Percentiles rank a stretch among this genome's conserved stretches.
phyloP scores from a whole-genome alignment of 2,797 vertebrate species.

The Alca torda region DNA sequence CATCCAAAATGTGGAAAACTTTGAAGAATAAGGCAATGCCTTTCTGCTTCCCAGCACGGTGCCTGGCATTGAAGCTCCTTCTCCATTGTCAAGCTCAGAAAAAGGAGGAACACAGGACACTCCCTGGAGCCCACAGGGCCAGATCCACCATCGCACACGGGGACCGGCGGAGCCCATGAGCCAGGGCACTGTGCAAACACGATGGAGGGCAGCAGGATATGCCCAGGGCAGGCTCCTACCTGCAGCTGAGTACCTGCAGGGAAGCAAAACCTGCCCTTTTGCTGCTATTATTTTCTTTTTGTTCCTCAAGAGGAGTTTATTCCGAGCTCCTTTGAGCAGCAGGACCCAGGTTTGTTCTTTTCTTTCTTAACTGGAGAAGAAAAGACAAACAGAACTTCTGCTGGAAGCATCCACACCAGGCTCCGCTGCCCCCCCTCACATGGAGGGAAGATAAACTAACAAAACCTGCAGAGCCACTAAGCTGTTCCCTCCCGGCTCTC shows the following conservation, averaged over 20 bases:
- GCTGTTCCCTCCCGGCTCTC: neutral
- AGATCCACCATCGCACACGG: fast-evolving
- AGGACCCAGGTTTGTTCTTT: conserved; percentile 15
- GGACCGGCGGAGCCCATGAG: neutral
- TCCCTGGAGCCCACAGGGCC: neutral
- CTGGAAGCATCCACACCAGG: neutral
- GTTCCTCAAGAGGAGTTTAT: conserved; percentile 38
- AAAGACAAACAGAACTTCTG: conserved; percentile 61
- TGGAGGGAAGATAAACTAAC: neutral
- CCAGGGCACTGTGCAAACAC: neutral
- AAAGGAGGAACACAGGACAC: neutral
- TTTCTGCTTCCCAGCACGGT: neutral
- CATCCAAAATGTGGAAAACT: neutral
- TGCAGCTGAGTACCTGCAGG: neutral
- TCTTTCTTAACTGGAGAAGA: conserved; percentile 50
- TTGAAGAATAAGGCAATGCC: neutral
- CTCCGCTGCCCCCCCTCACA: fast-evolving
- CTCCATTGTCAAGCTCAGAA: neutral
- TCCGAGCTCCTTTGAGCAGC: conserved; percentile 50
- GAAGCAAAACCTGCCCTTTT: conserved; percentile 33
- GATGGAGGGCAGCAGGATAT: neutral
- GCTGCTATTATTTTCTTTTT: conserved; percentile 44
- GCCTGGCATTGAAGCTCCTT: neutral
- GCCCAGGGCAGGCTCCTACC: neutral
- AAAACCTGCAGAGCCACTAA: neutral